Conservation (phyloP, 2,113 vertebrate genomes). For the Serinus canaria region DNA sequence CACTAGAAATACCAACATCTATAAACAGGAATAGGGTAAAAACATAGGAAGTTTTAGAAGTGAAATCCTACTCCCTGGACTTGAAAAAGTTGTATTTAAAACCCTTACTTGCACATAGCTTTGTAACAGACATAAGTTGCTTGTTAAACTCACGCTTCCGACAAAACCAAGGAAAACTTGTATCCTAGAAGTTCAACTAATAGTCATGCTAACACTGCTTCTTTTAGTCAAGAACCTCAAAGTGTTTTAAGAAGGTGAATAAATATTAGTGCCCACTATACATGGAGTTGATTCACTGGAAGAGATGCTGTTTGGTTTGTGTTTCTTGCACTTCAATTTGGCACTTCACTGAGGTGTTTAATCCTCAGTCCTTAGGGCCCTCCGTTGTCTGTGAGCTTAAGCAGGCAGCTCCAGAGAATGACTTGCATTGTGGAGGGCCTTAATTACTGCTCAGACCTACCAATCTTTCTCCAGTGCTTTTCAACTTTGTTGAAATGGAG, state of each 20-base stretch:
- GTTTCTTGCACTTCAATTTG: neutral
- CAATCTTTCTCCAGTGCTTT: neutral
- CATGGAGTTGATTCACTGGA: neutral
- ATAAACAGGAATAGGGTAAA: neutral
- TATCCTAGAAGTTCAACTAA: neutral
- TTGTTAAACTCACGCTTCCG: neutral
- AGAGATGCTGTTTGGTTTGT: neutral
- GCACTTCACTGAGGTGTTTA: neutral
- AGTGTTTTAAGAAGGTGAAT: neutral
- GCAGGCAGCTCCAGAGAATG: neutral
- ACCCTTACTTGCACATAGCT: neutral
- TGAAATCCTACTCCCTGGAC: neutral
- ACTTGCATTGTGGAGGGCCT: fast-evolving
- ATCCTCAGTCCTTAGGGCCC: neutral
- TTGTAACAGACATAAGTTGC: neutral
- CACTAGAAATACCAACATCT: neutral
- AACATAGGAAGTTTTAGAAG: neutral
- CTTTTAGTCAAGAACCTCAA: neutral
- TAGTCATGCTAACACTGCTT: neutral
- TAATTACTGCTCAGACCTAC: neutral
- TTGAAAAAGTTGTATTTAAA: neutral
- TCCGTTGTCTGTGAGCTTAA: neutral
- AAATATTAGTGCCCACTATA: neutral
- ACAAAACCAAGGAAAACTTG: neutral
- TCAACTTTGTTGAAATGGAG: neutral